Conservation (phyloP, 2,113 vertebrate species). For the Prochilodus magdalenae region DNA sequence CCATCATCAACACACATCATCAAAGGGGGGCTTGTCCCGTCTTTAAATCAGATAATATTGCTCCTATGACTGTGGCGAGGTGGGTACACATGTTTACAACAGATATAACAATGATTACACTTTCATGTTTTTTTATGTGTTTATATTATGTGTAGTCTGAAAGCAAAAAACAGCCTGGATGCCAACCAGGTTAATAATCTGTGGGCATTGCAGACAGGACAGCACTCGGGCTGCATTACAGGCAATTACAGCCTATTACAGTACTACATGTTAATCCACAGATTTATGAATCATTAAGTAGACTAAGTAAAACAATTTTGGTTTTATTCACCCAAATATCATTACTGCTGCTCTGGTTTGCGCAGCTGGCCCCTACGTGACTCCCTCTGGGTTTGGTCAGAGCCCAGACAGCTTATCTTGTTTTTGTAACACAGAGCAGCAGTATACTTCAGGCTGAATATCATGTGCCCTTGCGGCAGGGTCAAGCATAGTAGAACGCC, state of each 20-base stretch:
- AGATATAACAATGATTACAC: too few species aligned
- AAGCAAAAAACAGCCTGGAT: neutral
- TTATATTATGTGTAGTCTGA: neutral
- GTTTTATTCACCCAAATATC: constrained; percentile 6
- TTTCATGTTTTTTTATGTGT: too few species aligned
- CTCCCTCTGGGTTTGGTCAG: neutral
- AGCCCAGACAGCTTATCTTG: neutral
- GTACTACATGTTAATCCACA: neutral
- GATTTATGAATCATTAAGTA: constrained; percentile 1
- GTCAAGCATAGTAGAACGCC: constrained; percentile 37
- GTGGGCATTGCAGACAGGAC: neutral
- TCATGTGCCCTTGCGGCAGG: constrained; percentile 23
- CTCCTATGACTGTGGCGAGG: too few species aligned
- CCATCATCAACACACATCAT: too few species aligned
- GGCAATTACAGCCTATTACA: constrained; percentile 8
- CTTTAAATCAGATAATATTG: too few species aligned
- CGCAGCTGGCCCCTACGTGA: neutral
- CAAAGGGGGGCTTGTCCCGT: too few species aligned
- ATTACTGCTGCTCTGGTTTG: neutral
- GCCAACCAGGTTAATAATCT: neutral
- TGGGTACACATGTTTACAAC: too few species aligned
- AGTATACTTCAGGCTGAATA: constrained; percentile 3
- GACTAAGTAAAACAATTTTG: neutral
- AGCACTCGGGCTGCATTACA: neutral
- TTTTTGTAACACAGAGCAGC: constrained; percentile 2